phyloP scores from a whole-genome alignment of 2,797 vertebrate species.

The Typhlichthys subterraneus region DNA sequence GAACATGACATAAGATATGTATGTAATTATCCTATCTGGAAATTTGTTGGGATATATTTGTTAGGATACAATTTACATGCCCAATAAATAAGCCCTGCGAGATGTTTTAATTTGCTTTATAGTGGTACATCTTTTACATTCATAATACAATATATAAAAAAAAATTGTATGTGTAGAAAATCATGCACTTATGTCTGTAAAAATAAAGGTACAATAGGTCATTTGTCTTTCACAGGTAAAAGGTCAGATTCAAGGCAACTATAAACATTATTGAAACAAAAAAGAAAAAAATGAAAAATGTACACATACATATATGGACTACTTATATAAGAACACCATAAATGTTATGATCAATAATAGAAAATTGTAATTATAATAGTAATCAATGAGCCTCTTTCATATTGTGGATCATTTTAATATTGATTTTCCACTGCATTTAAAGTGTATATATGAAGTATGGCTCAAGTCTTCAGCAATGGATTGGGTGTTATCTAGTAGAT shows the following conservation, averaged over 20 bases:
- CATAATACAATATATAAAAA: neutral
- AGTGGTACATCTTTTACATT: neutral
- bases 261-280: slow-evolving; percentile 2
- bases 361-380: neutral
- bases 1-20: neutral
- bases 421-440: too few species aligned
- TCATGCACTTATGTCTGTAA: neutral
- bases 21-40: neutral
- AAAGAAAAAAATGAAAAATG: neutral
- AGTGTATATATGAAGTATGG: too few species aligned
- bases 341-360: too few species aligned
- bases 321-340: too few species aligned
- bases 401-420: neutral
- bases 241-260: neutral
- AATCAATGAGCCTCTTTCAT: neutral
- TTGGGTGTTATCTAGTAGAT: neutral
- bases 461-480: neutral
- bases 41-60: neutral
- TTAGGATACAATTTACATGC: neutral
- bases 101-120: neutral
- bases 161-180: neutral
- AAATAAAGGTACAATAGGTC: neutral
- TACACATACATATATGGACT: too few species aligned
- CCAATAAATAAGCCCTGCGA: neutral
- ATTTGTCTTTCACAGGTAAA: neutral